These are phyloP conservation scores for Saturnia japonica DNA, from an alignment of 2,888 invertebrate genomes.

Conservation along the genomic window DNA sequence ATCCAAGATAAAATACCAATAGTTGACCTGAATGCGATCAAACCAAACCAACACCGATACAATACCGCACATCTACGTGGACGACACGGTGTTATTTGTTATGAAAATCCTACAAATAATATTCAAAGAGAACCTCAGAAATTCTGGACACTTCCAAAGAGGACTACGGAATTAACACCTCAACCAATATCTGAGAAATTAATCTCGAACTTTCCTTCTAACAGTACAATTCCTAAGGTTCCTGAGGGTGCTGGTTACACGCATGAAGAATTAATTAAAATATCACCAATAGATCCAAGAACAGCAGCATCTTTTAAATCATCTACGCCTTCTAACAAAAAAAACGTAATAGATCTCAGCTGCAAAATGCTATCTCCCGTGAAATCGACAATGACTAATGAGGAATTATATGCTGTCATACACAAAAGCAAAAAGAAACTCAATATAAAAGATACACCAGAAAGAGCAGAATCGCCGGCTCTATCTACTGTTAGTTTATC, in stretches of 20 bases:
- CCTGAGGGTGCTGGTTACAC: conserved; percentile 36
- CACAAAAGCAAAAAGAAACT: conserved; percentile 89
- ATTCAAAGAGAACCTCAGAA: conserved; percentile 64
- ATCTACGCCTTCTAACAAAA: conserved; percentile 84
- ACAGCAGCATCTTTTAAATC: conserved; percentile 83
- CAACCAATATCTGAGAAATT: conserved; percentile 35
- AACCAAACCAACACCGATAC: conserved; percentile 56
- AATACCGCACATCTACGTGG: conserved; percentile 66
- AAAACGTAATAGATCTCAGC: conserved; percentile 75
- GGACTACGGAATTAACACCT: conserved; percentile 47
- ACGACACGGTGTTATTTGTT: conserved; percentile 61
- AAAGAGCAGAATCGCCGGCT: conserved; percentile 75
- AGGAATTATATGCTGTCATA: conserved; percentile 88
- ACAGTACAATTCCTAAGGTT: conserved; percentile 37
- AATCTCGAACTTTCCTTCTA: conserved; percentile 45
- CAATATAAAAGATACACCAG: conserved; percentile 83
- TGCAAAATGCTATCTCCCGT: conserved; percentile 83
- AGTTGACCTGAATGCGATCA: conserved; percentile 56
- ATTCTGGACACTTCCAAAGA: conserved; percentile 83
- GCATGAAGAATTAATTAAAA: conserved; percentile 75
- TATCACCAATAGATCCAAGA: conserved; percentile 87
- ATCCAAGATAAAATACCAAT: conserved; percentile 51
- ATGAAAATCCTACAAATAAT: conserved; percentile 51
- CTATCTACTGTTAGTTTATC: conserved; percentile 73
- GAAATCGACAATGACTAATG: conserved; percentile 89